These are phyloP conservation scores for Ormyrus nitidulus DNA, from an alignment of 2,888 invertebrate species.

Conservation along the genomic window DNA sequence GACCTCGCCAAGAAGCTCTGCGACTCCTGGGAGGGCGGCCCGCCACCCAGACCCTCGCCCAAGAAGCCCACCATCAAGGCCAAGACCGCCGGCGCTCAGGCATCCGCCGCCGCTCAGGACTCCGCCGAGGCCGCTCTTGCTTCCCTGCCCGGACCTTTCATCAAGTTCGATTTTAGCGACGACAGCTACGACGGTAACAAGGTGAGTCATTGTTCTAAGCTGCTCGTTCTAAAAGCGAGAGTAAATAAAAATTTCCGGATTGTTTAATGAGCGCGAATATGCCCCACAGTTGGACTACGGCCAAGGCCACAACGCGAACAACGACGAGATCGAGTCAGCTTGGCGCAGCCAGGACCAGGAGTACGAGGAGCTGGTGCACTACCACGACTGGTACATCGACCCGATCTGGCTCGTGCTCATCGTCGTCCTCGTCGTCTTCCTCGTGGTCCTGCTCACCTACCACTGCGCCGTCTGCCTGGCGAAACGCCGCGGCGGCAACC, in stretches of 20 bases:
- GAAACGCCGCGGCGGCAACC: conserved; percentile 68
- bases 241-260: neutral
- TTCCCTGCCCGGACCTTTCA: conserved; percentile 35
- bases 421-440: conserved; percentile 63
- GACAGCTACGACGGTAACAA: conserved; percentile 20
- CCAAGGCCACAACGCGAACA: conserved; percentile 52
- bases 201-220: neutral
- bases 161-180: conserved; percentile 53
- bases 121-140: conserved; percentile 18
- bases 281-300: conserved; percentile 62
- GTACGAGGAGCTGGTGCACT: conserved; percentile 65
- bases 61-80: conserved; percentile 43
- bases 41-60: conserved; percentile 62
- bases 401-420: conserved; percentile 67
- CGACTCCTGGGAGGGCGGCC: conserved; percentile 65
- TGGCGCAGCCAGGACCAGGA: conserved; percentile 66
- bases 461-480: conserved; percentile 66
- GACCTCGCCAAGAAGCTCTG: conserved; percentile 72
- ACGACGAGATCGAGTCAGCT: conserved; percentile 63
- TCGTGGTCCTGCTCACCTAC: conserved; percentile 63
- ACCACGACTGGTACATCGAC: conserved; percentile 64
- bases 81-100: neutral
- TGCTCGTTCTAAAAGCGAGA: too few relatives aligned
- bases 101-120: conserved; percentile 1
- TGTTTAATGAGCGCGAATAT: conserved; percentile 12